Percentiles rank a stretch among this genome's conserved stretches.
phyloP scores from a whole-genome alignment of 1,140 invertebrate species.

The Marisa cornuarietis region DNA sequence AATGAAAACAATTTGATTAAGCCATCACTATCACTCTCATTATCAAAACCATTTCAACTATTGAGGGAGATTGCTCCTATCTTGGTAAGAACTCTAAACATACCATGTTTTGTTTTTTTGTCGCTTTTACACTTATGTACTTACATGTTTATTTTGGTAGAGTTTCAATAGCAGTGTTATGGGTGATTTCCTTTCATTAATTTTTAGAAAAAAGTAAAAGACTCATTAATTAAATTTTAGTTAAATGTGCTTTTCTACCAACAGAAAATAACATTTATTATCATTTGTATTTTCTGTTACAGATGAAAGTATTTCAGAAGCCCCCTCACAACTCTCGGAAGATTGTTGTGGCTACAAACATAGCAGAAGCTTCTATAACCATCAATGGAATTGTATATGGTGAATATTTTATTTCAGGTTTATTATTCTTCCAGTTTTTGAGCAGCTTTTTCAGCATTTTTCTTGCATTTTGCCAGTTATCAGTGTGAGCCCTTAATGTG shows the following conservation, averaged over 20 bases:
- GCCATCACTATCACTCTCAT: background rate
- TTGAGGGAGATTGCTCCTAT: background rate
- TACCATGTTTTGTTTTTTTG: background rate
- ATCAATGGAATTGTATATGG: constrained; percentile 88
- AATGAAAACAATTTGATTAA: background rate
- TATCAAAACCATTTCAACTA: background rate
- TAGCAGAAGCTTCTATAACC: constrained; percentile 96
- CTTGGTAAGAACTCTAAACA: background rate
- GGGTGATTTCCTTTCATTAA: background rate
- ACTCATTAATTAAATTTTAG: background rate
- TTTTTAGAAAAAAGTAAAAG: background rate
- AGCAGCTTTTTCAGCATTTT: too few relatives aligned
- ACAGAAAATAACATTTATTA: constrained; percentile 13
- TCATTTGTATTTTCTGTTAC: constrained; percentile 51
- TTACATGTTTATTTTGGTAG: background rate
- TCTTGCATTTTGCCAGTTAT: too few relatives aligned
- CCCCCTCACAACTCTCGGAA: constrained; percentile 82
- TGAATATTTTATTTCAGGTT: constrained; percentile 31
- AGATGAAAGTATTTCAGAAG: constrained; percentile 88
- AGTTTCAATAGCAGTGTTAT: too few relatives aligned
- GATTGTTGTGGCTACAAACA: constrained; percentile 95
- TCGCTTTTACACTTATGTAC: background rate
- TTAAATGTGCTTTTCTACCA: background rate
- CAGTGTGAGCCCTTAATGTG: too few relatives aligned
- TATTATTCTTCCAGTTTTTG: too few relatives aligned